These are phyloP conservation scores for Cyrtodaria siliqua DNA, from an alignment of 2,888 invertebrate species.

Conservation along the genomic window DNA sequence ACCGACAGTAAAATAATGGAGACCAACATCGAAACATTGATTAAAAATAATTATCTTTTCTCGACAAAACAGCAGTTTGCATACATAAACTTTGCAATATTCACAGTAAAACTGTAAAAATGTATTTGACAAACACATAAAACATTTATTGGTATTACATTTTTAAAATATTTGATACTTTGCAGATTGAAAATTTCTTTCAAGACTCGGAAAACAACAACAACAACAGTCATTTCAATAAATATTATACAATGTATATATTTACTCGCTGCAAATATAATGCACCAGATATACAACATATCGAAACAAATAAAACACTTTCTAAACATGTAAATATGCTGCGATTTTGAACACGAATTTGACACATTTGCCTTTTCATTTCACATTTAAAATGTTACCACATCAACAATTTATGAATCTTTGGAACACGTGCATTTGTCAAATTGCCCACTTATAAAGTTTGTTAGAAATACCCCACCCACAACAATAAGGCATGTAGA, in stretches of 20 bases:
- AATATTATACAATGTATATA: conserved; percentile 9
- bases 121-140: background rate
- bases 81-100: conserved; percentile 23
- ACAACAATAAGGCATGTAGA: no score
- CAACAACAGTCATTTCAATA: conserved; percentile 9
- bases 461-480: no score
- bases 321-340: no score
- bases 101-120: conserved; percentile 5
- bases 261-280: background rate
- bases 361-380: no score
- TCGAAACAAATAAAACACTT: no score
- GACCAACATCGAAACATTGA: conserved; percentile 11
- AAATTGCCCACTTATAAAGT: no score
- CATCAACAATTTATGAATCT: no score
- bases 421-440: no score
- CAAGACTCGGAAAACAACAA: conserved; percentile 9
- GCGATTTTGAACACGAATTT: no score
- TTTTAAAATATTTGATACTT: conserved; percentile 14
- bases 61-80: conserved; percentile 46
- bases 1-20: conserved; percentile 29
- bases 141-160: background rate
- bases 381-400: no score
- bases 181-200: conserved; percentile 14
- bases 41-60: conserved; percentile 29
- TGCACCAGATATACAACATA: no score